These are phyloP conservation scores for Spinus pinus DNA, from an alignment of 2,797 vertebrate genomes.

Conservation along the genomic window DNA sequence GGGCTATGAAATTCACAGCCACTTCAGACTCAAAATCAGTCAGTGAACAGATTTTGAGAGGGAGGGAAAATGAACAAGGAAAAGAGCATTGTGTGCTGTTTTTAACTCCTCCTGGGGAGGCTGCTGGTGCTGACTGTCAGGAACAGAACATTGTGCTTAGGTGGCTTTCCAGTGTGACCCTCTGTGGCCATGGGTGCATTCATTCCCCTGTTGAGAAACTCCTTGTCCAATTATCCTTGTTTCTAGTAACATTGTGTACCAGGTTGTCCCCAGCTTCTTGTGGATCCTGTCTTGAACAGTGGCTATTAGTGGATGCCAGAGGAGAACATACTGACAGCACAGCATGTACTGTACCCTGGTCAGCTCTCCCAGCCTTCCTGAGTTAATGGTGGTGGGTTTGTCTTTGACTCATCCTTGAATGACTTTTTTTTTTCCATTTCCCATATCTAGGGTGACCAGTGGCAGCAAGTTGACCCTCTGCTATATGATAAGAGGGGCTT, in stretches of 20 bases:
- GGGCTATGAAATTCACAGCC: not conserved
- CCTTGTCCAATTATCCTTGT: not conserved
- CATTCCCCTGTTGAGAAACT: not conserved
- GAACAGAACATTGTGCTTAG: not conserved
- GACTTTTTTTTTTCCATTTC: too few species aligned
- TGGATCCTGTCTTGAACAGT: not conserved
- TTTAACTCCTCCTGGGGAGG: not conserved
- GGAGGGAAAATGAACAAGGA: not conserved
- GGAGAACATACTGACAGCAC: not conserved
- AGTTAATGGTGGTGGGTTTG: not conserved
- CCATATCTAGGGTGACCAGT: not conserved
- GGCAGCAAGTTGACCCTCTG: not conserved
- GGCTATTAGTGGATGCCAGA: not conserved
- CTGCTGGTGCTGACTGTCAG: not conserved
- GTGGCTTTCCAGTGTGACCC: not conserved
- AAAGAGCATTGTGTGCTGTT: not conserved
- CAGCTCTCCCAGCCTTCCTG: not conserved
- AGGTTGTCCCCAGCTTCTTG: not conserved
- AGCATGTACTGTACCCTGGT: not conserved
- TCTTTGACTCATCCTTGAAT: not conserved
- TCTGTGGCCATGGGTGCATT: not conserved
- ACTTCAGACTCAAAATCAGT: not conserved
- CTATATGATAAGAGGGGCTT: not conserved
- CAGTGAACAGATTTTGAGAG: not conserved
- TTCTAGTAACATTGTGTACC: not conserved